Conservation (phyloP, 2,113 vertebrate species). For the Heterotilapia buettikoferi region DNA sequence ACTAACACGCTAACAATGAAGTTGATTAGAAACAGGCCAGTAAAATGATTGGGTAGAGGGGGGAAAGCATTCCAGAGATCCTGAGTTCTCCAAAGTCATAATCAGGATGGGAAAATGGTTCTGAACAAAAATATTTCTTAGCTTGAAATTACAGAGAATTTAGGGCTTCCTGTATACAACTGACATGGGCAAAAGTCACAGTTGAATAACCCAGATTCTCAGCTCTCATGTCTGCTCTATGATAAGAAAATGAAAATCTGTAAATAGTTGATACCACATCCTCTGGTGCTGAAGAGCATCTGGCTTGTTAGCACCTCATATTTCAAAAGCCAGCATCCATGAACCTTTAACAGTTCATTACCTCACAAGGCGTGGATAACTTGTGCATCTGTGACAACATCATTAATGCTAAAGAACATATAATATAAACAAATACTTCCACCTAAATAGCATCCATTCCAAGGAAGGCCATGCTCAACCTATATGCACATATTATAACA, state of each 20-base stretch:
- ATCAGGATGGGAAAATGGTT: neutral
- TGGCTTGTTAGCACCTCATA: neutral
- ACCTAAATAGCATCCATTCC: rapidly evolving
- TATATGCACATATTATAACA: neutral
- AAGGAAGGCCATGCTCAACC: neutral
- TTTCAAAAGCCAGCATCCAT: neutral
- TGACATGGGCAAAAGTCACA: neutral
- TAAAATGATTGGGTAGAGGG: rapidly evolving
- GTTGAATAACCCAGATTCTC: neutral
- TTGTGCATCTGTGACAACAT: neutral
- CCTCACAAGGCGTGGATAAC: neutral
- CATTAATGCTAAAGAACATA: neutral
- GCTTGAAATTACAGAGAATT: neutral
- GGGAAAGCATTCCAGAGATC: neutral
- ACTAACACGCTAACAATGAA: rapidly evolving
- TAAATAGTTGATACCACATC: neutral
- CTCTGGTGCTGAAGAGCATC: neutral
- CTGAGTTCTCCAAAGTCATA: neutral
- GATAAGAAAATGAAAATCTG: neutral
- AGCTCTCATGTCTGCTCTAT: neutral
- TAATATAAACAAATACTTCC: neutral
- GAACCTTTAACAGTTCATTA: neutral
- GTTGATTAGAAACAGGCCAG: neutral
- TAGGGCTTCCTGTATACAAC: neutral
- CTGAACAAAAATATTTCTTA: neutral